These are phyloP conservation scores for Allenopithecus nigroviridis DNA, from an alignment of 2,797 vertebrate species.

Conservation along the genomic window DNA sequence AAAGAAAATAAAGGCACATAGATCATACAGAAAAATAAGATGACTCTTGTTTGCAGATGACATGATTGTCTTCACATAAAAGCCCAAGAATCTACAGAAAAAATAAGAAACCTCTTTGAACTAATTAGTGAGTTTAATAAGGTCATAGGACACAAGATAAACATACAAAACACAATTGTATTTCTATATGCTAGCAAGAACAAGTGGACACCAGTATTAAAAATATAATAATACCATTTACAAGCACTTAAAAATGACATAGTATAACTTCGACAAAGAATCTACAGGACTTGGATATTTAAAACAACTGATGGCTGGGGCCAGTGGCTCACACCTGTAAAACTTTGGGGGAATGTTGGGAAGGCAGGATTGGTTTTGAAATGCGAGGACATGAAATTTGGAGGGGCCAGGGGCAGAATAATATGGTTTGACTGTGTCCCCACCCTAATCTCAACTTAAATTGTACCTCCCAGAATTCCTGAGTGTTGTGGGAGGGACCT, in stretches of 20 bases:
- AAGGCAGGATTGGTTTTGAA: no score
- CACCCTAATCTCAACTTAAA: no score
- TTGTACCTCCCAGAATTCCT: no score
- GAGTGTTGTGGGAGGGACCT: no score
- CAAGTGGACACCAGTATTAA: background rate
- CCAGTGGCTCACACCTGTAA: no score
- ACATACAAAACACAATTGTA: background rate
- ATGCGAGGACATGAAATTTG: no score
- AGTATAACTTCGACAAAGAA: background rate
- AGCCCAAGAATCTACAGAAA: background rate
- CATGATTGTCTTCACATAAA: background rate
- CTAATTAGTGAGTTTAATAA: background rate
- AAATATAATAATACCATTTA: background rate
- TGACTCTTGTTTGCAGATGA: background rate
- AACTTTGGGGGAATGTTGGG: no score
- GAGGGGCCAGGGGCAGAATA: no score
- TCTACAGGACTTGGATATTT: background rate
- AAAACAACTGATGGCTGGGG: background rate
- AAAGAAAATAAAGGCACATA: background rate
- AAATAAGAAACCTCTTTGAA: background rate
- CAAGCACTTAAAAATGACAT: background rate
- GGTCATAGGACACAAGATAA: background rate
- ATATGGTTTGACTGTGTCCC: no score
- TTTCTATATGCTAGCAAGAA: background rate
- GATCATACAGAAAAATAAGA: background rate